Evolutionary conservation across 1,140 invertebrate genomes (phyloP), one percentile per base, ranked within the genome.

Genomic region (Drosophila pruinosa): DNA sequence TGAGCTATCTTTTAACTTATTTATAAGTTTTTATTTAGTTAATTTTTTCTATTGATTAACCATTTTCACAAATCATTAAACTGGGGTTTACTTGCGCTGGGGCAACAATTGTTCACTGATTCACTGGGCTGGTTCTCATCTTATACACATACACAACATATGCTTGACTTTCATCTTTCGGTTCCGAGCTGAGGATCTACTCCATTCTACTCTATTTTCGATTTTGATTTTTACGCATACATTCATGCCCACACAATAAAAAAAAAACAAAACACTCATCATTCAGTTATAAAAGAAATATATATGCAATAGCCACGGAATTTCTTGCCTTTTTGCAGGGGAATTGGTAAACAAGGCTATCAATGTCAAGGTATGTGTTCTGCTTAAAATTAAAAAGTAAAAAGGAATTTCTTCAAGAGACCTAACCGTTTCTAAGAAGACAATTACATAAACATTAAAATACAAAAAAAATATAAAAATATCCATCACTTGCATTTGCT

Each of bases 291-390:
- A 76, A 69, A 85, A 63, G 57, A 70, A 78, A 90, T 78, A 86
- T 86, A 90, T 70, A 90, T 83, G 89, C 88, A 90, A 89, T 89
- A 89, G 89, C 79, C 78, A 89, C 83, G 90, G 89, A 91, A 91
- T 91, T 91, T 91, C 92, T 94, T 95, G 93, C 94, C 91, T 93
- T 95, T 93, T 95, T 94, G 91, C 94, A 98, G 97, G 97, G 98
- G 98, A 92, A 94, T 99, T 91, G 91, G 98, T 91, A 99, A 99
- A 93, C 99, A 99, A 95, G 99, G 98, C 91, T 99, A 99, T 94
- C 99, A 99, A 92, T 99, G 99, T 95, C 99, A 99, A 98, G 98
- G 97, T 98, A 95, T 94, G 93, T 93, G 90, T 89, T 81, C 75
- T 82, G 83, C 82, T 88, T 88, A 58, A 78, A 86, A 88, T 71